Evolutionary conservation across 2,888 invertebrate species (phyloP).

Genomic region (Pristionchus maxplancki): DNA sequence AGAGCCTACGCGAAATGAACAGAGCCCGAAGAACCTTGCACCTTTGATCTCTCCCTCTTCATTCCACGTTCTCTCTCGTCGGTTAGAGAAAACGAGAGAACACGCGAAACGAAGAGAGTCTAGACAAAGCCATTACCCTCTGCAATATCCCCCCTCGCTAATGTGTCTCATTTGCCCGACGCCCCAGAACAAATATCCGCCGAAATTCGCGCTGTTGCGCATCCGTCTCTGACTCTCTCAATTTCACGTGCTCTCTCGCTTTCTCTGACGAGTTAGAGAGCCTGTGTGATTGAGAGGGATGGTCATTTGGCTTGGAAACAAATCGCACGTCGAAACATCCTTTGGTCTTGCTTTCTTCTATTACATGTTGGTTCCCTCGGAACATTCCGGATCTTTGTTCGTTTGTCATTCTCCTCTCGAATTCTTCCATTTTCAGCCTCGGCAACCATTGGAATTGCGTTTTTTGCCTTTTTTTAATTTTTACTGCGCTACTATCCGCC

Average conservation of each 20-base stretch:
- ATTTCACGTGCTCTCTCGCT: background rate
- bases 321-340: background rate
- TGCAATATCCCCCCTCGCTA: conserved; percentile 11
- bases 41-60: background rate
- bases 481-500: too few species aligned
- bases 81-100: background rate
- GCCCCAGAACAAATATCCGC: background rate
- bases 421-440: background rate
- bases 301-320: too few species aligned
- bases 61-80: background rate
- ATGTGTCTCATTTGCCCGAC: conserved; percentile 36
- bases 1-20: background rate
- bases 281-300: too few species aligned
- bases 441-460: background rate
- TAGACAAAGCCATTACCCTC: background rate
- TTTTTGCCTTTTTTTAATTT: background rate
- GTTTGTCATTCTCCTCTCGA: background rate
- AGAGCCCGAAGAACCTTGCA: background rate
- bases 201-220: too few species aligned
- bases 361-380: background rate
- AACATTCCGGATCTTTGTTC: background rate
- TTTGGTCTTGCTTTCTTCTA: background rate
- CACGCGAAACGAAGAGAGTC: background rate
- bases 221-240: background rate
- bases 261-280: background rate